Evolutionary conservation across 2,113 vertebrate genomes (phyloP), one percentile per base, ranked within the genome.

Genomic region (Oostethus manadensis): DNA sequence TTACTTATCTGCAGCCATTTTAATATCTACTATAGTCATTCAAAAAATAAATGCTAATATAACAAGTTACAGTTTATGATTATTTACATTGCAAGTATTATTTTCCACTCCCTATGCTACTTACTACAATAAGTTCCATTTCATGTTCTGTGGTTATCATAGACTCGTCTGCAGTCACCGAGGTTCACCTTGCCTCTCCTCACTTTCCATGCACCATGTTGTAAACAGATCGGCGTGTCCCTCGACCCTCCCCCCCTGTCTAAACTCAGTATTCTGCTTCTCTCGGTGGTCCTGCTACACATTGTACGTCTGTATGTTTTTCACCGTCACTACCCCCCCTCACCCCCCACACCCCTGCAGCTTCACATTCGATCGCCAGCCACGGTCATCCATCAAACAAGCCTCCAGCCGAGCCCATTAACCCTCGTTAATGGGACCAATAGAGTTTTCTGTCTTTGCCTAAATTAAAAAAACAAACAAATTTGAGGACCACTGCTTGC

Each of bases 171-270:
- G 6, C 29, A 35, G 29, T 10, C 10, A 53, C n/a, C 1, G 23
- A 5, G 29, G n/a, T 26, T 53, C 51, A 35, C 51, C 17, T 13
- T 53, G 16, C 10, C 26, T 20, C 53, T 21, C 15, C 33, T 40
- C 53, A 21, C 11, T 54, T n/a, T 21, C 53, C 33, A 15, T 7
- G 16, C 7, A 8, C 13, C 47, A 20, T 8, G 43, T 77, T 57
- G 38, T 14, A 53, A 68, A 59, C 29, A 17, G 13, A 20, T 23
- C 14, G 82, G 22, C 44, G 17, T 65, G 77, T 33, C 55, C 54
- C 77, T 86, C 59, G 88, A 58, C 88, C 87, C 81, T 85, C 89
- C 78, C 68, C 86, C 26, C 50, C 35, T 83, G 87, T 56, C 62
- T 26, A 9, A 14, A 58, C 17, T 62, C 43, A 42, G 71, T 45